These are phyloP conservation scores for Cataglyphis altisquamis DNA, from an alignment of 2,888 invertebrate species.

Conservation along the genomic window DNA sequence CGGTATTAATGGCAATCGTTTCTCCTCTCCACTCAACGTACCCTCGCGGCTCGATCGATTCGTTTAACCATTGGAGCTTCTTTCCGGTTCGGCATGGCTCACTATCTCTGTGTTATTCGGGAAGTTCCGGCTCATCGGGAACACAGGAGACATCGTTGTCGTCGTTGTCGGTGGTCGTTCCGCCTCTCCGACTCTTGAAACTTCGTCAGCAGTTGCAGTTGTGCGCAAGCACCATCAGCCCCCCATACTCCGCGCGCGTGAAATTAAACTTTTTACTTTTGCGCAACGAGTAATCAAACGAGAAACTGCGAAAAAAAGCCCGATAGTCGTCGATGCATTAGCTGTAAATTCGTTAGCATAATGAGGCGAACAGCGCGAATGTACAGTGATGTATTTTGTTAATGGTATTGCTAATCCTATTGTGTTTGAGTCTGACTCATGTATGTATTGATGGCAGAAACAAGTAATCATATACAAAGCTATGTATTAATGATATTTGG, in stretches of 20 bases:
- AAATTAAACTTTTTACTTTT: conserved; percentile 59
- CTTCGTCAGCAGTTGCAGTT: conserved; percentile 29
- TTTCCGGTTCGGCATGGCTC: conserved; percentile 10
- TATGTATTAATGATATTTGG: conserved; percentile 28
- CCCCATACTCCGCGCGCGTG: background rate
- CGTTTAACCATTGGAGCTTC: conserved; percentile 51
- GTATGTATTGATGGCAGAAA: conserved; percentile 3
- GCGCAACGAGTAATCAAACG: conserved; percentile 14
- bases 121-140: background rate
- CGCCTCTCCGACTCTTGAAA: conserved; percentile 1
- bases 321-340: background rate
- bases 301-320: background rate
- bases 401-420: conserved; percentile 18
- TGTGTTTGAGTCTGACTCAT: background rate
- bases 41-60: conserved; percentile 62
- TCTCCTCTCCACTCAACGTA: conserved; percentile 23
- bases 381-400: conserved; percentile 1
- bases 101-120: background rate
- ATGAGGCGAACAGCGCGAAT: background rate
- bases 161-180: background rate
- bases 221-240: background rate
- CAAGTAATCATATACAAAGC: background rate
- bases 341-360: conserved; percentile 33
- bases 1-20: conserved; percentile 73
- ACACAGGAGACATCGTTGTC: conserved; percentile 7